Percentiles rank a stretch among this genome's conserved stretches.
Conservation (phyloP, 2,113 vertebrate species). For the Melanocharis versteri region DNA sequence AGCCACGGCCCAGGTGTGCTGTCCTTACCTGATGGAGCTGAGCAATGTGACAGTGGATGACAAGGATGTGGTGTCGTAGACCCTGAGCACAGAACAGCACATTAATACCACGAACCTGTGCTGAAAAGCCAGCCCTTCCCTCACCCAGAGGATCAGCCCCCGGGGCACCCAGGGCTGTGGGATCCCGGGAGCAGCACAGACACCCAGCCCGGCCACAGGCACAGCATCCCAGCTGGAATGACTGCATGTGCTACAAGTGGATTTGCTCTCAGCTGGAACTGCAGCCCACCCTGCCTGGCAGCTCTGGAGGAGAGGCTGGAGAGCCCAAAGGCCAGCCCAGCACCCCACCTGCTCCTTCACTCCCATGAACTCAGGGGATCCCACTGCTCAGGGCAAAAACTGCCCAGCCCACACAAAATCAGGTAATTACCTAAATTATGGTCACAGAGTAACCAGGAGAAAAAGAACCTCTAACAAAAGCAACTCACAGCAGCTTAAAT, state of each 20-base stretch:
- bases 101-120: accelerated
- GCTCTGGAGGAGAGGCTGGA: not conserved
- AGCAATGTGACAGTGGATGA: conserved; percentile 28
- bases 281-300: not conserved
- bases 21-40: conserved; percentile 74
- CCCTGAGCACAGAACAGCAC: conserved; percentile 50
- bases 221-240: not conserved
- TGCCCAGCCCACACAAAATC: not conserved
- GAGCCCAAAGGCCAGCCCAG: not conserved
- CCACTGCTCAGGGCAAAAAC: accelerated
- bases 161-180: accelerated
- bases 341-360: not conserved
- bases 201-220: not conserved
- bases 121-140: not conserved
- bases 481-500: not conserved
- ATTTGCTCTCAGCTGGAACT: not conserved
- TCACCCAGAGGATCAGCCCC: not conserved
- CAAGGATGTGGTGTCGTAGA: conserved; percentile 81
- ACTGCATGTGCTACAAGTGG: not conserved
- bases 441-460: not conserved
- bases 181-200: accelerated
- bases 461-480: not conserved
- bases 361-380: accelerated
- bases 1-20: not conserved
- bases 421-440: not conserved